Evolutionary conservation across 2,797 vertebrate species (phyloP).

Genomic region (Pantherophis alleghaniensis): DNA sequence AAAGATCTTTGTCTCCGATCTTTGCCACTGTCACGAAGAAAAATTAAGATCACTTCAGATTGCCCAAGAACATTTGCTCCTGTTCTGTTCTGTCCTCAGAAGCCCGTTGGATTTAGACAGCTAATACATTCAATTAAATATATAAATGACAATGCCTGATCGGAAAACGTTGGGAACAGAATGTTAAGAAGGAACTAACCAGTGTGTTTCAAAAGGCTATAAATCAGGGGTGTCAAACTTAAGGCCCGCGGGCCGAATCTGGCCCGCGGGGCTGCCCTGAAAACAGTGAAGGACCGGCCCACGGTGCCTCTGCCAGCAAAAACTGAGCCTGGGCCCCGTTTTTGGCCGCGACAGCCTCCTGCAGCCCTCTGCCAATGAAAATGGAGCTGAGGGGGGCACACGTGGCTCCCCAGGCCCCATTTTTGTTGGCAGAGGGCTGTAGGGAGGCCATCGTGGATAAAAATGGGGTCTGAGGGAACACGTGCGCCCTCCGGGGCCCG

Average conservation of each 20-base stretch:
- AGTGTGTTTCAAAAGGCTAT: not conserved
- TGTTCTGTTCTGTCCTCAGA: not conserved
- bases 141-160: not conserved
- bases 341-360: no score
- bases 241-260: no score
- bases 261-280: no score
- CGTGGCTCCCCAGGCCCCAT: no score
- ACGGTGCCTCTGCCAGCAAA: no score
- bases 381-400: no score
- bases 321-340: no score
- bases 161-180: not conserved
- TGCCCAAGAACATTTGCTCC: not conserved
- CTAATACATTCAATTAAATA: not conserved
- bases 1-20: not conserved
- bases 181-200: not conserved
- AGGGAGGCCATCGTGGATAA: no score
- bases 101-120: not conserved
- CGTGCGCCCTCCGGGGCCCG: accelerated
- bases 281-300: no score
- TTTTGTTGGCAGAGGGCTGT: no score
- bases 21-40: not conserved
- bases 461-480: no score
- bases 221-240: not conserved
- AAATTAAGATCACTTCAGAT: not conserved
- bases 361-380: no score